Evolutionary conservation across 2,888 invertebrate species (phyloP), one percentile per base, ranked within the genome.

Genomic region (Lasioglossum marginatum): DNA sequence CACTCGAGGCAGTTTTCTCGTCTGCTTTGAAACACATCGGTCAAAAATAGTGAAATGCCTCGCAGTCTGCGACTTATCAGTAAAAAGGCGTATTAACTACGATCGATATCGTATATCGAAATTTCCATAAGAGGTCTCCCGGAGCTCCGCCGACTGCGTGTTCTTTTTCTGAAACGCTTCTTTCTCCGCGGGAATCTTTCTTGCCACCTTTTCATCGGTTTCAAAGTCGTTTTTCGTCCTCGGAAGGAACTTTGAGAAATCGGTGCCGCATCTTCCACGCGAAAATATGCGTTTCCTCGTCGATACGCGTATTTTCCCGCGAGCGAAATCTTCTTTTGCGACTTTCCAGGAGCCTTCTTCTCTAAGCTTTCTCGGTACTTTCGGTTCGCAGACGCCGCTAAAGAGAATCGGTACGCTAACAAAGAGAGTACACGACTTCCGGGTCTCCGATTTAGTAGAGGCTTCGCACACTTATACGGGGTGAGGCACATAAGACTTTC

Each of bases 301-400:
- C 60, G 40, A 27, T 27, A 19, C 75, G 40, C 75, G 27, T 43
- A 75, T 75, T 75, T 75, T 75, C 75, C n/a, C 40, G 60, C 57
- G 12, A n/a, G 66, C 19, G 19, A 23, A 66, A 66, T 66, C 34
- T 70, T 70, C 70, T 70, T 70, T n/a, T 0, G 12, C 40, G 70
- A n/a, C 70, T 70, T 70, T n/a, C n/a, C 23, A 5, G n/a, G 40
- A 70, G 40, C 12, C n/a, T 14, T 70, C 23, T 70, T 40, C 40
- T n/a, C n/a, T 2, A 5, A 70, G 70, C 40, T 70, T 12, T 12
- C 23, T 37, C 37, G 2, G 40, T 40, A 14, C 40, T 40, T 70
- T 70, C 40, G 40, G 70, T 40, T 70, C n/a, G 23, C 40, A n/a
- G 12, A n/a, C 40, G 14, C 70, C 12, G 70, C 40, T 70, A n/a